Evolutionary conservation across 2,797 vertebrate genomes (phyloP).

Genomic region (Octomys mimax): DNA sequence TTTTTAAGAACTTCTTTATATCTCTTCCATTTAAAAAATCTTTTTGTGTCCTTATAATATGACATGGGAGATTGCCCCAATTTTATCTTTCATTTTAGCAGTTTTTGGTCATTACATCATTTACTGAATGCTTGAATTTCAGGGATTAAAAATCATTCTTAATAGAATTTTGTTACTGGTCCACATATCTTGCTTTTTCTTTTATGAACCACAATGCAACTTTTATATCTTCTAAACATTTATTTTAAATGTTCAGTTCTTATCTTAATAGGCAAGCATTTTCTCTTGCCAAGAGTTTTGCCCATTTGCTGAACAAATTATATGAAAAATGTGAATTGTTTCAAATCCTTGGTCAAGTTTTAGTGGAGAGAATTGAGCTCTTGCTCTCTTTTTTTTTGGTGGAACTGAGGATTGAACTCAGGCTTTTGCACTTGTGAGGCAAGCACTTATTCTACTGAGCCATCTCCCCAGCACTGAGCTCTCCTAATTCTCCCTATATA

Average conservation of each 20-base stretch:
- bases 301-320: background rate
- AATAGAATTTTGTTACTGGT: background rate
- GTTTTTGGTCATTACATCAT: constrained; percentile 34
- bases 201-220: background rate
- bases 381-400: background rate
- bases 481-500: background rate
- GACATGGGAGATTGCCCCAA: background rate
- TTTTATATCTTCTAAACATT: constrained; percentile 7
- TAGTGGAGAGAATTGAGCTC: background rate
- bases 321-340: background rate
- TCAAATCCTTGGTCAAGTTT: background rate
- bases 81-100: background rate
- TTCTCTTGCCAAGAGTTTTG: background rate
- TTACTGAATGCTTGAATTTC: constrained; percentile 39
- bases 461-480: too few species aligned
- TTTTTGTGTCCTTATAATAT: background rate
- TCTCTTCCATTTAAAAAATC: background rate
- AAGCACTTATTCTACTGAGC: too few species aligned
- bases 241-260: background rate
- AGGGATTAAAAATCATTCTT: background rate
- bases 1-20: background rate
- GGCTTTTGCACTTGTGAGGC: too few species aligned
- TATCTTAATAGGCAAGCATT: background rate
- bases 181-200: constrained; percentile 29
- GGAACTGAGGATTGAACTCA: too few species aligned